phyloP scores from a whole-genome alignment of 2,888 invertebrate species.

The Saturnia pavonia region DNA sequence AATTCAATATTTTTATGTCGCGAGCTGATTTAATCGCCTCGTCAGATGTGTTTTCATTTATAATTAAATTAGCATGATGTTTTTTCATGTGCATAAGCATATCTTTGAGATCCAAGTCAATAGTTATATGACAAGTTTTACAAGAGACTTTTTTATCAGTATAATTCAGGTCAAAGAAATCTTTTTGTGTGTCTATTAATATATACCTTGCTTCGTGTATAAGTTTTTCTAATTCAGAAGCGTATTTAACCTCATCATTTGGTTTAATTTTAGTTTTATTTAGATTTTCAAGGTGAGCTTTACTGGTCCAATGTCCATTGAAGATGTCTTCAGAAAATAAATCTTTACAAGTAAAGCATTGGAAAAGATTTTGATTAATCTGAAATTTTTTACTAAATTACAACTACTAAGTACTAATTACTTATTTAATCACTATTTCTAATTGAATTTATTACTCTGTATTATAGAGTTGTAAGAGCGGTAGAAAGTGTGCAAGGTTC shows the following conservation, averaged over 20 bases:
- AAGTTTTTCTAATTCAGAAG: slow-evolving; percentile 13
- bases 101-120: slow-evolving; percentile 24
- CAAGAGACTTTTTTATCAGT: slow-evolving; percentile 42
- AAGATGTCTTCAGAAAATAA: slow-evolving; percentile 30
- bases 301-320: slow-evolving; percentile 34
- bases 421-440: too few relatives aligned
- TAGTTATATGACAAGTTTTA: slow-evolving; percentile 40
- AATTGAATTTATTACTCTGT: too few relatives aligned
- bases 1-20: slow-evolving; percentile 22
- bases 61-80: neutral
- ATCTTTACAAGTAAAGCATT: slow-evolving; percentile 57
- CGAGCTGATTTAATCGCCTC: slow-evolving; percentile 4
- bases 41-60: neutral
- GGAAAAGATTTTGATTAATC: slow-evolving; percentile 44
- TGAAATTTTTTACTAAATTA: slow-evolving; percentile 36
- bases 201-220: slow-evolving; percentile 8
- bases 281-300: slow-evolving; percentile 21
- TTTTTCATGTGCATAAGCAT: slow-evolving; percentile 33
- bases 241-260: neutral
- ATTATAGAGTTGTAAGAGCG: neutral
- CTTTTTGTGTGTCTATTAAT: slow-evolving; percentile 22
- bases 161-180: slow-evolving; percentile 42
- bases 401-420: too few relatives aligned
- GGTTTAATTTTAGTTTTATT: slow-evolving; percentile 19
- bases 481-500: neutral